phyloP scores from a whole-genome alignment of 2,113 vertebrate species.

The Notechis scutatus region DNA sequence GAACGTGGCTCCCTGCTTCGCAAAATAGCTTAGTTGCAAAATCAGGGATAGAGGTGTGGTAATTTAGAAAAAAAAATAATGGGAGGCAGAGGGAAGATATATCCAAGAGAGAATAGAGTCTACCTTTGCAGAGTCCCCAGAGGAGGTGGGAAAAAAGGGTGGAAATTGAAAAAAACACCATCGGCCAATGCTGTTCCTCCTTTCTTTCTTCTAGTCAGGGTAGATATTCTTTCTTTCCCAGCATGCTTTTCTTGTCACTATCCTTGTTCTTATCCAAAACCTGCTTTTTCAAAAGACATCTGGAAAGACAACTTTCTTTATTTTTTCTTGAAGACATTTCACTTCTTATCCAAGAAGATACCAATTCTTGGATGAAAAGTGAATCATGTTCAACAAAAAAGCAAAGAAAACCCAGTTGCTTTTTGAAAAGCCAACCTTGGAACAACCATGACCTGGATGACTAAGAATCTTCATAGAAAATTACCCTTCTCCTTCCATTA shows the following conservation, averaged over 20 bases:
- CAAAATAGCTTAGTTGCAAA: not conserved
- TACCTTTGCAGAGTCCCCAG: not conserved
- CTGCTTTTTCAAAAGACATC: not conserved
- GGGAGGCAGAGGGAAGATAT: not conserved
- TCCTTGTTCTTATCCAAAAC: not conserved
- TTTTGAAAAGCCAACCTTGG: not conserved
- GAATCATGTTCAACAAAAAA: not conserved
- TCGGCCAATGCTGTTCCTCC: not conserved
- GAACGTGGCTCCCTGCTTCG: not conserved
- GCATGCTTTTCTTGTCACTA: not conserved
- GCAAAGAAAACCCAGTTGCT: not conserved
- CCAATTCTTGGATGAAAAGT: not conserved
- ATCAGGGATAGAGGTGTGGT: not conserved
- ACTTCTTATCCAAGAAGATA: not conserved
- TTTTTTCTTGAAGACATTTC: not conserved
- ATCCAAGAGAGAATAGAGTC: not conserved
- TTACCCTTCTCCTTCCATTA: not conserved
- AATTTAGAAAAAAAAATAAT: not conserved
- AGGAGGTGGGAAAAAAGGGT: not conserved
- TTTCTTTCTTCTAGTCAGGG: not conserved
- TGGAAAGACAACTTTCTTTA: not conserved
- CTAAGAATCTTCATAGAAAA: not conserved
- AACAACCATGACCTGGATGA: not conserved
- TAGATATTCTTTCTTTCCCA: not conserved
- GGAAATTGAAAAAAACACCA: not conserved